Evolutionary conservation across 2,113 vertebrate species (phyloP), one percentile per base, ranked within the genome.

Genomic region (Meles meles): DNA sequence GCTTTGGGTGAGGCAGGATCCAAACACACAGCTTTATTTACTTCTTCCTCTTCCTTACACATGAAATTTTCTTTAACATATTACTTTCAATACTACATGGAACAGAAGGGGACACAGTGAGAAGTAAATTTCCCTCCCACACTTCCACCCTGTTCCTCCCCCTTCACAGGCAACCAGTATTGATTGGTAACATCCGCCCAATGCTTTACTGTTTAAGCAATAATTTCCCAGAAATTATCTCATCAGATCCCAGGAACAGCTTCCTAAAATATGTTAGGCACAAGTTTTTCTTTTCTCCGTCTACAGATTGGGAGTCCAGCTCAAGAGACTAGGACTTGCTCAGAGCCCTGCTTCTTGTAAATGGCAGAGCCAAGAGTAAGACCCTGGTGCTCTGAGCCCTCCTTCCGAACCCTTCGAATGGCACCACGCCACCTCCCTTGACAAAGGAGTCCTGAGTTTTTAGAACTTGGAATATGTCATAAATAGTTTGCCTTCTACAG

Each of bases 401-500:
- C 15, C 39, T 77, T 74, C 71, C 12, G 18, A 88, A 69, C 65
- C 57, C 79, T 97, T 72, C 31, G 44, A 82, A 71, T 85, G 18
- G 8, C 2, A 8, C 7, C 20, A 20, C n/a, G 4, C 17, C 18
- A 27, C 57, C 31, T 94, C 42, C 69, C 34, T 83, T 67, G 18
- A 71, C 6, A 0, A 89, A 59, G 71, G 57, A 84, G 83, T 42
- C 55, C 29, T 42, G 80, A 61, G 95, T 83, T 37, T 90, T 94
- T 84, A 94, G 85, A 89, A 87, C 76, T 49, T 52, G 76, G 90
- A 76, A 84, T 47, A 52, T 52, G 69, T 95, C 93, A 61, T 87
- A 96, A 92, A 96, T 96, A 96, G 90, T 95, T 90, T 5, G 27
- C 61, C 47, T 94, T 93, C 87, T 87, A 49, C 88, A 96, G 82